Evolutionary conservation across 1,140 invertebrate species (phyloP).

Genomic region (Archegozetes longisetosus): DNA sequence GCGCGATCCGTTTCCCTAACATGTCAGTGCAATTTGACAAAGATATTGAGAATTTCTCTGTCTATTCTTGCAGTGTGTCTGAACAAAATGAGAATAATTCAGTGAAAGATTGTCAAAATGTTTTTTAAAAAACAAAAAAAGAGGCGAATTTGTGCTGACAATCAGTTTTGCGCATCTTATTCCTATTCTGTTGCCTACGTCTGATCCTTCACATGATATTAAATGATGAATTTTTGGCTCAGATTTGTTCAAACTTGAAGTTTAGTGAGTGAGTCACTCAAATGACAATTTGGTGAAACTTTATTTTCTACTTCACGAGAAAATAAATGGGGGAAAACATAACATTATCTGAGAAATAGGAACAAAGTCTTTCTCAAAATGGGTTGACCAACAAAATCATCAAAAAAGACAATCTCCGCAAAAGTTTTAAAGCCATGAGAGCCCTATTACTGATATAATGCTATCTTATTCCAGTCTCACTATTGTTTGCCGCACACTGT

Average conservation of each 20-base stretch:
- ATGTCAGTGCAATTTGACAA: not conserved
- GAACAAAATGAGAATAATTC: no score
- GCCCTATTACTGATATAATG: no score
- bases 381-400: not conserved
- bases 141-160: not conserved
- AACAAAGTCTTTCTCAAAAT: not conserved
- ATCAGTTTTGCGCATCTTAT: not conserved
- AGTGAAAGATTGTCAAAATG: no score
- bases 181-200: not conserved
- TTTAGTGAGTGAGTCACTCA: not conserved
- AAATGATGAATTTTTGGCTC: not conserved
- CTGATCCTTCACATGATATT: not conserved
- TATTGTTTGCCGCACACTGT: not conserved
- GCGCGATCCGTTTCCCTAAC: not conserved
- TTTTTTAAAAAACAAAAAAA: not conserved
- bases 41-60: no score
- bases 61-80: no score
- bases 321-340: not conserved
- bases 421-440: no score
- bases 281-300: not conserved
- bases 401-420: not conserved
- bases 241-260: not conserved
- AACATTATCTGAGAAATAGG: no score
- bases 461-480: no score
- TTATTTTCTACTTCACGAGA: not conserved